phyloP scores from a whole-genome alignment of 2,113 vertebrate species.

The Chunga burmeisteri region DNA sequence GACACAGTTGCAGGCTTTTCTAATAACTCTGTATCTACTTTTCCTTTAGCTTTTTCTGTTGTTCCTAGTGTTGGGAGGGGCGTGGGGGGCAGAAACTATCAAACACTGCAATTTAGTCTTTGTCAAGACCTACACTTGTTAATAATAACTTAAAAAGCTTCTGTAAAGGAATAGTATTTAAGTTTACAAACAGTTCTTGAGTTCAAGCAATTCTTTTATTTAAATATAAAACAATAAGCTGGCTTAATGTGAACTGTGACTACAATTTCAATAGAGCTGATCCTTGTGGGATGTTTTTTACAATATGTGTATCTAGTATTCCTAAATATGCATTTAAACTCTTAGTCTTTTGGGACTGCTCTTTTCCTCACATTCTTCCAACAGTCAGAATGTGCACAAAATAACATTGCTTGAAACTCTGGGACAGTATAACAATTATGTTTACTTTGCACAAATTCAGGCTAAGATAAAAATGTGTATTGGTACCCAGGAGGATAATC shows the following conservation, averaged over 20 bases:
- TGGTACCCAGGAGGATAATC: background rate
- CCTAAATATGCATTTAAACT: background rate
- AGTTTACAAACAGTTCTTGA: constrained; percentile 18
- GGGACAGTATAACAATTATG: background rate
- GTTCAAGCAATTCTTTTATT: constrained; percentile 51
- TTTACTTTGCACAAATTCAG: background rate
- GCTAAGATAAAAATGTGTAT: background rate
- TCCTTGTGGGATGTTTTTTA: background rate
- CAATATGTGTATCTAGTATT: background rate
- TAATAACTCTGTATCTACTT: background rate
- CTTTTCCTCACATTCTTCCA: background rate
- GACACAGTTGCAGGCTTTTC: background rate
- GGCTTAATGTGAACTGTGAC: constrained; percentile 31
- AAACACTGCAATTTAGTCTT: background rate
- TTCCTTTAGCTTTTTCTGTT: background rate
- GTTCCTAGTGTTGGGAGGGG: background rate
- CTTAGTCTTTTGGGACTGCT: background rate
- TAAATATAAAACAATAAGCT: constrained; percentile 35
- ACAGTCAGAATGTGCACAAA: background rate
- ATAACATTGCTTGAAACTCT: background rate
- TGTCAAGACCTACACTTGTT: background rate
- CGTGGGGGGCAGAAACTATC: background rate
- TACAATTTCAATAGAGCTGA: constrained; percentile 45
- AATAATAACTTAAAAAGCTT: background rate
- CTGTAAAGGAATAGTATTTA: constrained; percentile 9